Evolutionary conservation across 2,113 vertebrate species (phyloP).

Genomic region (Paralichthys olivaceus): DNA sequence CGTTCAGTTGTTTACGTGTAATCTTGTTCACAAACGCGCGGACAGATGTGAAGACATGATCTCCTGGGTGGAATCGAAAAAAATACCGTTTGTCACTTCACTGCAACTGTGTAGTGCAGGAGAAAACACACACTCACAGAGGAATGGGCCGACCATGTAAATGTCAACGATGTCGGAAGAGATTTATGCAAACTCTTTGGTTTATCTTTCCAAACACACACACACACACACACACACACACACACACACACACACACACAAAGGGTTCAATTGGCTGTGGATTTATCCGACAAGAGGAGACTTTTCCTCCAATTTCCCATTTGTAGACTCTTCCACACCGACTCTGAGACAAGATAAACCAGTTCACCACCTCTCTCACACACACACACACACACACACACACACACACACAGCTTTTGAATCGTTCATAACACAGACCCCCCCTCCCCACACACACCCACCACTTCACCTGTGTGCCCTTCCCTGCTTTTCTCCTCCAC

Average conservation of each 20-base stretch:
- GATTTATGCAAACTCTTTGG: slow-evolving; percentile 60
- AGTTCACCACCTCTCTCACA: slow-evolving; percentile 49
- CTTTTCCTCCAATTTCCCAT: slow-evolving; percentile 10
- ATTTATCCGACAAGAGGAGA: background rate
- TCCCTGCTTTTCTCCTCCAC: slow-evolving; percentile 8
- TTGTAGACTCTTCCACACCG: background rate
- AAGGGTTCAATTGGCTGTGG: background rate
- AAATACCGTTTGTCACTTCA: no score
- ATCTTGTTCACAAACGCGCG: no score
- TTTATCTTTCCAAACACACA: background rate
- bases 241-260: background rate
- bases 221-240: background rate
- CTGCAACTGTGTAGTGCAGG: no score
- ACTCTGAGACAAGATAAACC: slow-evolving; percentile 65
- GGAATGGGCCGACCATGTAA: slow-evolving; percentile 52
- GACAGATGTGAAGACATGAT: no score
- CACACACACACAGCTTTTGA: slow-evolving; percentile 19
- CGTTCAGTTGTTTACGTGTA: no score
- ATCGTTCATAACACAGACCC: slow-evolving; percentile 39
- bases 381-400: slow-evolving; percentile 20
- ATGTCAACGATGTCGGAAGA: slow-evolving; percentile 43
- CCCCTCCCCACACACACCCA: background rate
- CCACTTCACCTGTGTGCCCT: slow-evolving; percentile 41
- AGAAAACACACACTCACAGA: background rate
- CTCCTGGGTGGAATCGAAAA: no score